Evolutionary conservation across 2,113 vertebrate genomes (phyloP).

Genomic region (Rhea americana): DNA sequence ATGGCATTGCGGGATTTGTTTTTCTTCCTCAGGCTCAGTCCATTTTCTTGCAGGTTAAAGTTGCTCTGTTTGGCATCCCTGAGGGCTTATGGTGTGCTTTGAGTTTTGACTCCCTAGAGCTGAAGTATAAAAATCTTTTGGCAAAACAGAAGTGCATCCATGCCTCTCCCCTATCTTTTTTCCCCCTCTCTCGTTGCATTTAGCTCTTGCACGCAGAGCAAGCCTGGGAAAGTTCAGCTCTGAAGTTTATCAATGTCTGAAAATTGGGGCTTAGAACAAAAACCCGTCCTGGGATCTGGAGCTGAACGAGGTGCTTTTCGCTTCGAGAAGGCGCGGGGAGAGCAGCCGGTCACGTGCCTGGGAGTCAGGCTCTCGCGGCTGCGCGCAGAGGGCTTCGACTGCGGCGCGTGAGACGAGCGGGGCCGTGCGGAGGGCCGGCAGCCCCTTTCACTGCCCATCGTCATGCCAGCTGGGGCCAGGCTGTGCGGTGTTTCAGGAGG

Average conservation of each 20-base stretch:
- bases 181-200: not conserved
- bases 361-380: accelerated
- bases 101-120: not conserved
- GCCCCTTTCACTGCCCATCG: not conserved
- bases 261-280: not conserved
- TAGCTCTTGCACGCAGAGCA: not conserved
- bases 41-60: not conserved
- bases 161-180: accelerated
- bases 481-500: not conserved
- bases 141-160: not conserved
- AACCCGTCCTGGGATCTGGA: not conserved
- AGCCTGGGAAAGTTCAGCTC: not conserved
- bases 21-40: not conserved
- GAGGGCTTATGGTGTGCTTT: not conserved
- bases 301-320: not conserved
- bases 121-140: not conserved
- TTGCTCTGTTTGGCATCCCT: not conserved
- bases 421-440: not conserved
- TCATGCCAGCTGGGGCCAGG: not conserved
- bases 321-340: not conserved
- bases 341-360: not conserved
- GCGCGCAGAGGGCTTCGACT: not conserved
- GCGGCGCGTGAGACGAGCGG: not conserved
- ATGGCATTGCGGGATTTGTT: not conserved
- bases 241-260: not conserved